Percentiles rank a stretch among this genome's conserved stretches.
These are phyloP conservation scores for Mesembrinibis cayennensis DNA, from an alignment of 2,113 vertebrate species.

Conservation along the genomic window DNA sequence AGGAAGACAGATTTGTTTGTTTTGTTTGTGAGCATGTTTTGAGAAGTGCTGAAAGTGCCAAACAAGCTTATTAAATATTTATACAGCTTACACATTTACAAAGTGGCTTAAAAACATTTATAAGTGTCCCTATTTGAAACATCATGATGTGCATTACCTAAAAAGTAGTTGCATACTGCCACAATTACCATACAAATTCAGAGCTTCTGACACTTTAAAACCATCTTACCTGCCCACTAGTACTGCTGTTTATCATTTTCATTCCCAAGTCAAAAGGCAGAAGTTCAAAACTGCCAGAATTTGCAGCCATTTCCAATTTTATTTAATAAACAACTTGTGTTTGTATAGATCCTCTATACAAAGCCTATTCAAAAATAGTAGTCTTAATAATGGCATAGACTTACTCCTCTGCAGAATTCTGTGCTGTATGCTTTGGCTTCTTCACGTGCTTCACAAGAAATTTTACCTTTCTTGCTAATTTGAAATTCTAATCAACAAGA, in stretches of 20 bases:
- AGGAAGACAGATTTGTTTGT: not conserved
- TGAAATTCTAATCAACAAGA: constrained; percentile 46
- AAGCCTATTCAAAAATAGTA: not conserved
- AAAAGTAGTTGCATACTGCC: not conserved
- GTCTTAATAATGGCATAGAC: not conserved
- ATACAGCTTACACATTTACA: not conserved
- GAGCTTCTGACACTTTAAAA: constrained; percentile 3
- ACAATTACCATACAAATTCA: not conserved
- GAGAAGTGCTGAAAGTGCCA: not conserved
- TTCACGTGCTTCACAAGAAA: not conserved
- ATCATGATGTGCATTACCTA: not conserved
- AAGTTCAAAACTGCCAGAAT: not conserved
- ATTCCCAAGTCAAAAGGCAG: not conserved
- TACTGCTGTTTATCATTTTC: not conserved
- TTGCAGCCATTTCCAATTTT: not conserved
- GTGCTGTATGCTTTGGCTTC: not conserved
- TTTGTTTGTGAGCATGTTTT: not conserved
- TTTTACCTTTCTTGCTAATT: constrained; percentile 11
- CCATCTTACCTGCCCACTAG: not conserved
- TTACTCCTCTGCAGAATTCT: not conserved
- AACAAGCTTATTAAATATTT: not conserved
- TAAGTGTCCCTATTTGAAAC: not conserved
- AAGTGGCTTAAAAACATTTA: not conserved
- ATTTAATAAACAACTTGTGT: not conserved
- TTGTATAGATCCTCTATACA: not conserved